Percentiles rank a stretch among this genome's conserved stretches.
Conservation (phyloP, 2,113 vertebrate genomes). For the Fulmarus glacialis region DNA sequence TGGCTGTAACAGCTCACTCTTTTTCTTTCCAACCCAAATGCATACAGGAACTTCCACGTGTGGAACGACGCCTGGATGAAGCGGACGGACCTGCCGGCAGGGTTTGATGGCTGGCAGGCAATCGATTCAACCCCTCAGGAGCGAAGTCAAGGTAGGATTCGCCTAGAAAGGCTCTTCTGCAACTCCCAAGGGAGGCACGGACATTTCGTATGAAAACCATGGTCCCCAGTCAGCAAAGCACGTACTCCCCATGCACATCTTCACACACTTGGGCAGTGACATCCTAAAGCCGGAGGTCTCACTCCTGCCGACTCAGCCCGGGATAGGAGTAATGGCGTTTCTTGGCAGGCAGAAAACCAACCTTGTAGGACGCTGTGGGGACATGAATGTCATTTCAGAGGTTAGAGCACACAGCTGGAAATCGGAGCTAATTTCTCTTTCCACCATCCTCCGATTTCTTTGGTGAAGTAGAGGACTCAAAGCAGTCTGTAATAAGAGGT, state of each 20-base stretch:
- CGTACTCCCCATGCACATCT: accelerated
- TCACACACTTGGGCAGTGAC: neutral
- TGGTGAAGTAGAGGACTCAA: neutral
- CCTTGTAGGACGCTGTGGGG: neutral
- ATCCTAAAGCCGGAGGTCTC: neutral
- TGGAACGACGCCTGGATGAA: slow-evolving; percentile 79
- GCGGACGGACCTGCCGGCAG: slow-evolving; percentile 55
- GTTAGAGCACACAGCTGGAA: neutral
- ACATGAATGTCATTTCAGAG: neutral
- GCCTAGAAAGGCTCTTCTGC: neutral
- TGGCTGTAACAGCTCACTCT: neutral
- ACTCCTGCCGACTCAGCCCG: neutral
- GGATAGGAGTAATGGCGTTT: neutral
- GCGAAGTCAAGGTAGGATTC: slow-evolving; percentile 65
- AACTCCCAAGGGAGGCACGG: neutral
- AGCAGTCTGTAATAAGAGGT: neutral
- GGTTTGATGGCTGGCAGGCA: slow-evolving; percentile 73
- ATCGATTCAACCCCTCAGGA: slow-evolving; percentile 76
- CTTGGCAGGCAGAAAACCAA: neutral
- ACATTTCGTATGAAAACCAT: neutral
- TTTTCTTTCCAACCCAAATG: neutral
- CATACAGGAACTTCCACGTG: slow-evolving; percentile 70
- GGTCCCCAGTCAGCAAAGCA: neutral
- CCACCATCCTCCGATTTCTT: neutral
- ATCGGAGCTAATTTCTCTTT: neutral